Evolutionary conservation across 2,888 invertebrate species (phyloP).

Genomic region (Eilema sororculum): DNA sequence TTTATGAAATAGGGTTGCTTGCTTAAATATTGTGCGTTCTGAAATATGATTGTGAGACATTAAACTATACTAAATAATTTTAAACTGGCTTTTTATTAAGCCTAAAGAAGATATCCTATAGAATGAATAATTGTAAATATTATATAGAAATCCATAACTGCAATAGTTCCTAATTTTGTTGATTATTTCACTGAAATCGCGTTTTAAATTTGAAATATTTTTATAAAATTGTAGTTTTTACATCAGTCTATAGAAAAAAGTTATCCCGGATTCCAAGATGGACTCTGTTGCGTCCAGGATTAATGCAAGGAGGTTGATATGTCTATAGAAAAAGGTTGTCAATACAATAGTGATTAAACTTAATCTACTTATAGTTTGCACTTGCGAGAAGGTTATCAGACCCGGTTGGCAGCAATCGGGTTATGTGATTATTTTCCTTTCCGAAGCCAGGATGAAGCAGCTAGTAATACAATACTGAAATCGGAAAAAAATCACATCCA

Average conservation of each 20-base stretch:
- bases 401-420: not conserved
- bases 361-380: not conserved
- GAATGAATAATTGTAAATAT: not conserved
- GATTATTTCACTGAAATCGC: not conserved
- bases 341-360: not conserved
- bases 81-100: not conserved
- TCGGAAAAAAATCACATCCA: not conserved
- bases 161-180: not conserved
- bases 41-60: slow-evolving; percentile 7
- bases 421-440: not conserved
- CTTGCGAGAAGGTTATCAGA: not conserved
- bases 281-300: too few species aligned
- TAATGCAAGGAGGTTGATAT: too few species aligned
- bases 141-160: not conserved
- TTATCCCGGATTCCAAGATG: too few species aligned
- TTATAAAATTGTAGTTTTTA: not conserved
- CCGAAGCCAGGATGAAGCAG: not conserved
- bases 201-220: not conserved
- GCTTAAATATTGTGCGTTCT: not conserved
- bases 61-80: not conserved
- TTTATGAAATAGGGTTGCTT: slow-evolving; percentile 8
- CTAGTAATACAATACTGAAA: not conserved
- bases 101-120: too few species aligned
- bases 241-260: not conserved
- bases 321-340: too few species aligned